phyloP scores from a whole-genome alignment of 2,113 vertebrate genomes.

The Hippocampus guttulatus region DNA sequence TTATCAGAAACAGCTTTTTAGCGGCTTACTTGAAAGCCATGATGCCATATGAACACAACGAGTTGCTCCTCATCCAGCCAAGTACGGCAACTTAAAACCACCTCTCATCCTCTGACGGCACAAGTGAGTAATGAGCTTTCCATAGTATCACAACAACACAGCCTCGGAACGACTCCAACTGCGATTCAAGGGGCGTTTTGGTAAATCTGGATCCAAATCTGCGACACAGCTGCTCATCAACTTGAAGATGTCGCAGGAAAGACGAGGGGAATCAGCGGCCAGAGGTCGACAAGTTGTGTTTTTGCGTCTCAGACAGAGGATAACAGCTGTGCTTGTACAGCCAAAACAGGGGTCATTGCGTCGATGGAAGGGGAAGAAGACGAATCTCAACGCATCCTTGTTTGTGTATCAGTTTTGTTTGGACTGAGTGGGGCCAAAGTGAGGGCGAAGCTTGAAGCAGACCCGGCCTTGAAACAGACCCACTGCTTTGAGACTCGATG shows the following conservation, averaged over 20 bases:
- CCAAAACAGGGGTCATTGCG: slow-evolving; percentile 42
- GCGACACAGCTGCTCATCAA: slow-evolving; percentile 44
- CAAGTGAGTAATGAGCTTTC: slow-evolving; percentile 20
- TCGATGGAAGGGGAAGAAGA: slow-evolving; percentile 24
- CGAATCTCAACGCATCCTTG: not conserved
- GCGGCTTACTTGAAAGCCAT: not conserved
- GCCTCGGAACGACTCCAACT: slow-evolving; percentile 1
- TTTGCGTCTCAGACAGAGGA: slow-evolving; percentile 13
- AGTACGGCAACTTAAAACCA: not conserved
- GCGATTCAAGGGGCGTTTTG: slow-evolving; percentile 26
- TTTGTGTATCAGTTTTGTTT: slow-evolving; percentile 14
- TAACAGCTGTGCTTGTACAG: slow-evolving; percentile 45
- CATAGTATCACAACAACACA: slow-evolving; percentile 19
- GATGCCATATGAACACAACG: not conserved
- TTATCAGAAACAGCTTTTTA: slow-evolving; percentile 12
- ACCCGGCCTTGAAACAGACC: slow-evolving; percentile 23
- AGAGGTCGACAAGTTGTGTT: slow-evolving; percentile 42
- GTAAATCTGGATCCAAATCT: slow-evolving; percentile 33
- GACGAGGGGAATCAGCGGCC: slow-evolving; percentile 39
- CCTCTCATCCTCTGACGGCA: not conserved
- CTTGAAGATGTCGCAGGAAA: slow-evolving; percentile 38
- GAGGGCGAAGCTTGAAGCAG: slow-evolving; percentile 27
- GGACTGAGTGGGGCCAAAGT: slow-evolving; percentile 18
- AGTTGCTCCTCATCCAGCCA: not conserved
- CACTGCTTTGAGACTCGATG: slow-evolving; percentile 27